Base-by-base conservation (phyloP, 2,888 invertebrate genomes). In the Spisula subtruncata region DNA sequence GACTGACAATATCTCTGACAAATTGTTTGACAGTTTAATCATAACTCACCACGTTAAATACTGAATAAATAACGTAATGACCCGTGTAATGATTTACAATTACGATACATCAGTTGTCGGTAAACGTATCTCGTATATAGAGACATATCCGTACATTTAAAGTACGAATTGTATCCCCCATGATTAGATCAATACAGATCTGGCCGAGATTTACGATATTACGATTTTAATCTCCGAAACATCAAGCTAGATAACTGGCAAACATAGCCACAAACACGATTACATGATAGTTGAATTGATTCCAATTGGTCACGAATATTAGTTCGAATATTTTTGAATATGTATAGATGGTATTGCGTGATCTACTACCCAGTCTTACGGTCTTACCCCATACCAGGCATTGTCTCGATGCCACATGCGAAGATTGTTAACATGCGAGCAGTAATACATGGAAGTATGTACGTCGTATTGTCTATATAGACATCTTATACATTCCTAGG, bases 361-460 rank as follows among this genome's bases (percentile, higher is more conserved):
- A 82, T 46, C 41, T 29, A 79, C 16, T 25, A 80, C n/a, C n/a
- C n/a, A n/a, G n/a, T n/a, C n/a, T n/a, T n/a, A n/a, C 25, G 1
- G 25, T 29, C 41, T 66, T 71, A 84, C 90, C 90, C 90, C 90
- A 89, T 85, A 86, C 82, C 25, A 75, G 60, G 90, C 41, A 81
- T 90, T 91, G 90, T 81, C 85, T 81, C 20, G 20, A 18, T 66
- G 90, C 90, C 90, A 91, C 90, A 91, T 91, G 90, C 90, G 80
- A 91, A 29, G 90, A 51, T 81, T 25, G 20, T n/a, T n/a, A 81
- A 51, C 85, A 85, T 71, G 54, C 85, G 20, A 51, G 79, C 79
- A n/a, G 16, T 56, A 48, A 46, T 46, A 46, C 25, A 75, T 75
- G 14, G 32, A 1, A 32, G 75, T 75, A 75, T 32, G 16, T 75